These are phyloP conservation scores for Lycocerus yunnanus DNA, from an alignment of 2,888 invertebrate genomes.

Conservation along the genomic window DNA sequence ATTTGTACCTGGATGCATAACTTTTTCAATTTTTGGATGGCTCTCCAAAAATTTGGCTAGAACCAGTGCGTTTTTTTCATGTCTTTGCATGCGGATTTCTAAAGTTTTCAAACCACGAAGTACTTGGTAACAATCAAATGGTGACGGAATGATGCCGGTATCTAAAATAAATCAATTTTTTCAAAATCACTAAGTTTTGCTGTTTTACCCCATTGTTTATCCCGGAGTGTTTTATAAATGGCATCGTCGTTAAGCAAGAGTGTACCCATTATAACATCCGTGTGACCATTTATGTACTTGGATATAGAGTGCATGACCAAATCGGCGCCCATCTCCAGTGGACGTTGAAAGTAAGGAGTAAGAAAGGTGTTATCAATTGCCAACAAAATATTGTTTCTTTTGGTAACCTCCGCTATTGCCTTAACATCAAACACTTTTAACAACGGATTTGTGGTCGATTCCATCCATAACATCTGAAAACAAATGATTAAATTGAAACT, in stretches of 20 bases:
- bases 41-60: slow-evolving; percentile 81
- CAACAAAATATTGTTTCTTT: slow-evolving; percentile 66
- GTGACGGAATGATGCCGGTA: slow-evolving; percentile 91
- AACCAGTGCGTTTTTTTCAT: slow-evolving; percentile 75
- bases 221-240: slow-evolving; percentile 73
- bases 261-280: slow-evolving; percentile 97
- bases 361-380: slow-evolving; percentile 95
- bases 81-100: slow-evolving; percentile 87
- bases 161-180: slow-evolving; percentile 58
- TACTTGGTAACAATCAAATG: slow-evolving; percentile 94
- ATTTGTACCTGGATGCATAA: slow-evolving; percentile 76
- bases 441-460: slow-evolving; percentile 95
- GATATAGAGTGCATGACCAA: slow-evolving; percentile 89
- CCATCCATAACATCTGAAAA: slow-evolving; percentile 83
- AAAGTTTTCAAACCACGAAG: slow-evolving; percentile 93
- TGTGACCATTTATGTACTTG: slow-evolving; percentile 98
- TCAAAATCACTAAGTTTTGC: neutral
- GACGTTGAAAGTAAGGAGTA: slow-evolving; percentile 88
- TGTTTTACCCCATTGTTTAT: slow-evolving; percentile 49
- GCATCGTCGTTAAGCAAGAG: slow-evolving; percentile 74
- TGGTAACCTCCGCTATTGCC: slow-evolving; percentile 67
- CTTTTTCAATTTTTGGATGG: slow-evolving; percentile 79
- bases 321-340: slow-evolving; percentile 89
- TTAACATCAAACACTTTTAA: slow-evolving; percentile 86
- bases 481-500: neutral